Evolutionary conservation across 2,797 vertebrate genomes (phyloP).

Genomic region (Peromyscus aztecus): DNA sequence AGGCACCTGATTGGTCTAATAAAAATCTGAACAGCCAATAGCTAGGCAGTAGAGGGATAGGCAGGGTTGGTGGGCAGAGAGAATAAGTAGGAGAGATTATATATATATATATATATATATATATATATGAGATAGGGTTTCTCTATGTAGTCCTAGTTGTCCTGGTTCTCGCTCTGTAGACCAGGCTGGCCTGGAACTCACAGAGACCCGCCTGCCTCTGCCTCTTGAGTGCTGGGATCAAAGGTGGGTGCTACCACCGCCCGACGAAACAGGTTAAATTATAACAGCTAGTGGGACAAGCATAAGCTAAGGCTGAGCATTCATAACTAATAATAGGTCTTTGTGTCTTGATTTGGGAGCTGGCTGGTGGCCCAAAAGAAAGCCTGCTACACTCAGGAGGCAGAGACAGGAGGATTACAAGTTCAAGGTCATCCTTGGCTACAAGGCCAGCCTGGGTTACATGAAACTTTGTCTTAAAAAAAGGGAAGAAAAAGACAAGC

Average conservation of each 20-base stretch:
- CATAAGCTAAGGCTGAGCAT: not conserved
- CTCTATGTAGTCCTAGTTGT: too few species aligned
- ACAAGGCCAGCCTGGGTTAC: not conserved
- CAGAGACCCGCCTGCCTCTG: too few species aligned
- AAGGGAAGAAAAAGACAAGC: not conserved
- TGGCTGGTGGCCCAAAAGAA: not conserved
- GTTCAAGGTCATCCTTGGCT: not conserved
- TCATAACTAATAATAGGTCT: not conserved
- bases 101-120: too few species aligned
- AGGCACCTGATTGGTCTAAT: not conserved
- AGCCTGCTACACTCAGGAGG: not conserved
- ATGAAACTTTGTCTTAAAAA: not conserved
- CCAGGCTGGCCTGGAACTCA: too few species aligned
- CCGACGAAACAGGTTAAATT: not conserved
- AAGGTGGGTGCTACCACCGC: too few species aligned
- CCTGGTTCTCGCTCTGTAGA: too few species aligned
- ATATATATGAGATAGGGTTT: too few species aligned
- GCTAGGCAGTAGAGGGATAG: not conserved
- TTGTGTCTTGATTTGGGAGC: not conserved
- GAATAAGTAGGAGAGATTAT: not conserved
- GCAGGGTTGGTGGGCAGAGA: not conserved
- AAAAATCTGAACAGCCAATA: not conserved
- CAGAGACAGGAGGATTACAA: not conserved
- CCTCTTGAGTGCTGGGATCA: too few species aligned
- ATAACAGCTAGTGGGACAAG: not conserved